phyloP scores from a whole-genome alignment of 2,888 invertebrate species.

The Aspidiotus destructor region DNA sequence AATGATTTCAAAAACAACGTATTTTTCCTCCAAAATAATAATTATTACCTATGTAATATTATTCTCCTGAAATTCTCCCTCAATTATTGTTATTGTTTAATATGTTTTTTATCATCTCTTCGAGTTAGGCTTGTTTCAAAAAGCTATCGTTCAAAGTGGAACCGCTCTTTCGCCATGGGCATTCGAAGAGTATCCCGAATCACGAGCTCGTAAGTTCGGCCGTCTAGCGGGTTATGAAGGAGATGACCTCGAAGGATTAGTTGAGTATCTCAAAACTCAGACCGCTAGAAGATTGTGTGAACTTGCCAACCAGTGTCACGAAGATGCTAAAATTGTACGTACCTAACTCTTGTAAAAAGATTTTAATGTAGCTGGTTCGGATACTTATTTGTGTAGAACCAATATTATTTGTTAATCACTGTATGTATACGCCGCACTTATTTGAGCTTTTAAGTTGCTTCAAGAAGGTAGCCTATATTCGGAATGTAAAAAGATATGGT shows the following conservation, averaged over 20 bases:
- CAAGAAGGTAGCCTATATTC: too few species aligned
- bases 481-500: too few species aligned
- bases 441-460: too few species aligned
- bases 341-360: background rate
- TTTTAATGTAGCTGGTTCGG: too few species aligned
- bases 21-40: too few species aligned
- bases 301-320: background rate
- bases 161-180: slow-evolving; percentile 10
- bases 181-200: background rate
- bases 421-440: too few species aligned
- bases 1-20: too few species aligned
- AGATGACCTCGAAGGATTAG: slow-evolving; percentile 12
- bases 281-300: background rate
- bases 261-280: slow-evolving; percentile 9
- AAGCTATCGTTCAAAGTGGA: slow-evolving; percentile 27
- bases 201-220: slow-evolving; percentile 8
- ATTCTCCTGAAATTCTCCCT: too few species aligned
- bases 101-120: background rate
- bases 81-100: background rate
- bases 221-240: slow-evolving; percentile 14
- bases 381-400: too few species aligned
- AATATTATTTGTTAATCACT: too few species aligned
- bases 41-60: too few species aligned
- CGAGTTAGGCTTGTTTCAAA: slow-evolving; percentile 16
- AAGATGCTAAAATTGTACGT: background rate